Evolutionary conservation across 1,140 invertebrate genomes (phyloP), one percentile per base, ranked within the genome.

Genomic region (Orussus abietinus): DNA sequence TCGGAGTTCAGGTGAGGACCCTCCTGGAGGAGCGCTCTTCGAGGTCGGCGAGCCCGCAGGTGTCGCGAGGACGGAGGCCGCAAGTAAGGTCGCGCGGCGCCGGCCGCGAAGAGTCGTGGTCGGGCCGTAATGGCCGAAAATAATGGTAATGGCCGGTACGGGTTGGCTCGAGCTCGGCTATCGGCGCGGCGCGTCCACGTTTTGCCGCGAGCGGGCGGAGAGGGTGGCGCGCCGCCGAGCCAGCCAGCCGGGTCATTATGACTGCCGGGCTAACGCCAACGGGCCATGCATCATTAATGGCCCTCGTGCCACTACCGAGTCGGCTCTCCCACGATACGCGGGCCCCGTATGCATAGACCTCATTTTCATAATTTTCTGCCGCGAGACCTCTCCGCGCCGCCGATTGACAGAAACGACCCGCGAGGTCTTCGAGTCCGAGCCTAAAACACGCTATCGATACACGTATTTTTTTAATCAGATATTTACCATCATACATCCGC

Each of bases 261-360:
- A 61, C 53, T 59, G 51, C 49, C 51, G 52, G 55, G 49, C 57
- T 47, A 60, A 51, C 53, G 57, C 53, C 57, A 53, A 57, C 57
- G 55, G 53, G 57, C 55, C 49, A 58, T 60, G 58, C 58, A 58
- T 60, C 58, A 60, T 60, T 60, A 58, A 60, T 58, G 55, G 39
- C 48, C 49, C 47, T 44, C 49, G 45, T 49, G 52, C 44, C 43
- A 41, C 47, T 51, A 38, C 44, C 44, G 48, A 45, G 47, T 21
- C 35, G 33, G 29, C 53, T 48, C n/a, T n/a, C 47, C 39, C 51
- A 49, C 56, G 45, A 53, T 53, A 57, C 48, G 38, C 38, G 39
- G 15, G 19, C 25, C 30, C 25, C 30, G 36, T 12, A 32, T 10
- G 12, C 5, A 4, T 41, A 14, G n/a, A 14, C 28, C 4, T 40